A percentile compares a stretch with the other conserved stretches of the same genome.
phyloP scores from a whole-genome alignment of 1,140 invertebrate genomes.

The Neodiprion lecontei region DNA sequence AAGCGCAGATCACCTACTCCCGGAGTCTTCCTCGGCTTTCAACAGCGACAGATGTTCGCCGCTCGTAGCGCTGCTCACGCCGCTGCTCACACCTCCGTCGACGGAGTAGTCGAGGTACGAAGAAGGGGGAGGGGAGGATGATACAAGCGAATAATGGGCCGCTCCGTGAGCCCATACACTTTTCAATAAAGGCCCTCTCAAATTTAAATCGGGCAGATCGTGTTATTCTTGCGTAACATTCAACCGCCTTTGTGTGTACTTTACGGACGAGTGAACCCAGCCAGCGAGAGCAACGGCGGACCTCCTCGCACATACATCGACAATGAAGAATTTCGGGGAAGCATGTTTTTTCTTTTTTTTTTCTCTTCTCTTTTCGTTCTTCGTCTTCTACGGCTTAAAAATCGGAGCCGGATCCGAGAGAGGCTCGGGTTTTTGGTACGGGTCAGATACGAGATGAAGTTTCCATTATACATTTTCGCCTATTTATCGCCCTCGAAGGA shows the following conservation, averaged over 20 bases:
- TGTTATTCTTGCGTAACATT: constrained; percentile 7
- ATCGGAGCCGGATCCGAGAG: not conserved
- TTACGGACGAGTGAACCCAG: not conserved
- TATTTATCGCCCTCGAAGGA: not conserved
- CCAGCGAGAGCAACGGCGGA: not conserved
- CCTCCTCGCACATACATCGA: not conserved
- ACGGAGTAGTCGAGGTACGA: not conserved
- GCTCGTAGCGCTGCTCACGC: not conserved
- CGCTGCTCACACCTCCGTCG: constrained; percentile 3
- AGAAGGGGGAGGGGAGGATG: not conserved
- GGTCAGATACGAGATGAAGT: not conserved
- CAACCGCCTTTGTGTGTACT: constrained; percentile 4
- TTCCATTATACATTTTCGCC: constrained; percentile 5
- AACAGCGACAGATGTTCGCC: not conserved
- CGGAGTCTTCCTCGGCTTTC: not conserved
- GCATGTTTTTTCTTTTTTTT: not conserved
- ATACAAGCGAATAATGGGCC: constrained; percentile 4
- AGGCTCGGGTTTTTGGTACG: not conserved
- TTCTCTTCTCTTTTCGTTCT: too few relatives aligned
- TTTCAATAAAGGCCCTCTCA: constrained; percentile 4
- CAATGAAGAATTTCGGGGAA: constrained; percentile 7
- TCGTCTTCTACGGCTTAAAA: not conserved
- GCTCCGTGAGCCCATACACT: constrained; percentile 1
- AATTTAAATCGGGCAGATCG: constrained; percentile 7
- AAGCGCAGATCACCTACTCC: not conserved